Conservation (phyloP, 2,888 invertebrate genomes). For the Tenodera sinensis region DNA sequence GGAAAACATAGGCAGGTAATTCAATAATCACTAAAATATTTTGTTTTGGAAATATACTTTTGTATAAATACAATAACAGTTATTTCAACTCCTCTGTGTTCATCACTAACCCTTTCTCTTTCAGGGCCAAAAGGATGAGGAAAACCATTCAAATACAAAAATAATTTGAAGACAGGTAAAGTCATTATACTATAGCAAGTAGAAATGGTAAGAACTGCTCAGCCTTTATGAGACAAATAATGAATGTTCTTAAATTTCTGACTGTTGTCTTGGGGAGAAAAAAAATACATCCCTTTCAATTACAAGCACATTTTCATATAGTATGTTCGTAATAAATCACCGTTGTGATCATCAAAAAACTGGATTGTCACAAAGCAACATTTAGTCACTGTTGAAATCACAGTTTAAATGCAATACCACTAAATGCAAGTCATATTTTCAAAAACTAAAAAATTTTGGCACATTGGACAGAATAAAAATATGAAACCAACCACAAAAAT, state of each 20-base stretch:
- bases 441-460: slow-evolving; percentile 21
- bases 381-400: slow-evolving; percentile 21
- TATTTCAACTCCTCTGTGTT: neutral
- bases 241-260: neutral
- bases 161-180: neutral
- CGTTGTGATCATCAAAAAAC: neutral
- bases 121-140: neutral
- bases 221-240: neutral
- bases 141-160: neutral
- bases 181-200: neutral
- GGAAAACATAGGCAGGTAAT: neutral
- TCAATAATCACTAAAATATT: neutral
- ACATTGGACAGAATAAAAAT: slow-evolving; percentile 19
- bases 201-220: neutral
- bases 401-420: slow-evolving; percentile 24
- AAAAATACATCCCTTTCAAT: neutral
- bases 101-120: neutral
- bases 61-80: neutral
- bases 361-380: slow-evolving; percentile 23
- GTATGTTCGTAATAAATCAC: neutral
- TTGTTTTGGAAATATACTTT: neutral
- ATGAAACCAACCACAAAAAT: neutral
- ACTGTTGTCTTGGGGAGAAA: neutral
- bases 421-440: slow-evolving; percentile 16
- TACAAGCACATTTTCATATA: neutral